Base-by-base conservation (phyloP, 2,888 invertebrate species). In the Ochlodes sylvanus region DNA sequence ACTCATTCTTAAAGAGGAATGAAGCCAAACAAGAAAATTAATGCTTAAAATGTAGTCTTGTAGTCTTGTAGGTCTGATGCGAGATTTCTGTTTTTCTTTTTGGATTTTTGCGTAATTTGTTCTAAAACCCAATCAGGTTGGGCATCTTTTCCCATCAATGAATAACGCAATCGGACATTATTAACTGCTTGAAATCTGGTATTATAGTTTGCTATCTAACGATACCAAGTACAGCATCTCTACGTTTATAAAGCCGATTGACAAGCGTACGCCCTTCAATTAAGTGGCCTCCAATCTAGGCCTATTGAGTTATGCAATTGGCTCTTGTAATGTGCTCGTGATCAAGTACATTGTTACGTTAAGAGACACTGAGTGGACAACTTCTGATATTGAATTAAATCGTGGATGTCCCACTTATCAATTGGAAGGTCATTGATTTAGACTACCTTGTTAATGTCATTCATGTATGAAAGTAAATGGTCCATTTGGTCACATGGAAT, bases 261-360 rank as follows among this genome's bases (percentile, higher is more conserved):
- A 38, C 21, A 60, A 32, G 60, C 55, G 54, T 47, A 21, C 10
- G 50, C 17, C 7, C 54, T 67, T 42, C 44, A 55, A 34, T 55
- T 55, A 61, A 61, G 55, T 52, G 60, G 54, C 61, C 67, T 67
- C 47, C 67, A 41, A 21, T 27, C 44, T 61, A 55, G 61, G 61
- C 67, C 67, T 55, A 67, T 55, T 67, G 54, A 44, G 66, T 67
- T 61, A 21, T 61, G 42, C 52, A 55, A 67, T 60, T 19, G 60
- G 27, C 54, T 56, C 56, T 67, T 50, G 42, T 63, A 17, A 15
- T 17, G n/a, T 52, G 17, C 42, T 19, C 19, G 44, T 55, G 19
- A 50, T 67, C 44, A 38, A 61, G 44, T 47, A 38, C 21, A 47
- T 55, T 44, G 60, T 61, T 61, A 52, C 17, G 54, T 44, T 41